Conservation (phyloP, 2,113 vertebrate genomes). For the Calidris pugnax region DNA sequence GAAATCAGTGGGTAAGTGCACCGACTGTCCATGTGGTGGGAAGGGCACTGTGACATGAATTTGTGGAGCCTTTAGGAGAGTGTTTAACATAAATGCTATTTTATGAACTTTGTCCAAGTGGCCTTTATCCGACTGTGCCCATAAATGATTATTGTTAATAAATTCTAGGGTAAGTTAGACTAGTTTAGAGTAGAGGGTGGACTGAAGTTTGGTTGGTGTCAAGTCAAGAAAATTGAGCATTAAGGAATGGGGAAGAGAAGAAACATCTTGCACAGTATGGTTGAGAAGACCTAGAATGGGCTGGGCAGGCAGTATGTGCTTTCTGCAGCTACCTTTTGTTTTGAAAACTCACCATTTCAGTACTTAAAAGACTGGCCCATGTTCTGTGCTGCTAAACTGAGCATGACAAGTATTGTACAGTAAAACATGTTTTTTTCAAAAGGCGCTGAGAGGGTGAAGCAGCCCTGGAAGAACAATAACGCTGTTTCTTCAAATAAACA, state of each 20-base stretch:
- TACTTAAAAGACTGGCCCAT: not conserved
- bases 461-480: not conserved
- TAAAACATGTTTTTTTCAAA: not conserved
- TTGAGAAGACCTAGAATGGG: not conserved
- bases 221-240: not conserved
- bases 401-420: not conserved
- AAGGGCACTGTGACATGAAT: not conserved
- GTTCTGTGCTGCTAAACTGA: not conserved
- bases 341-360: not conserved
- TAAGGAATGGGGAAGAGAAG: too few species aligned
- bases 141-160: not conserved
- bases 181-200: not conserved
- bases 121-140: not conserved
- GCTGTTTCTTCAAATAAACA: not conserved
- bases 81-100: not conserved
- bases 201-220: not conserved
- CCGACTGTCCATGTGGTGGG: rapidly evolving
- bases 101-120: not conserved
- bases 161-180: not conserved
- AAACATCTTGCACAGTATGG: not conserved
- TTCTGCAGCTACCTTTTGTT: not conserved
- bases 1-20: too few species aligned
- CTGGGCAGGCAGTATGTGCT: not conserved
- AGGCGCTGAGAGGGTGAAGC: not conserved
- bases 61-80: not conserved